A percentile compares a stretch with the other conserved stretches of the same genome.
These are phyloP conservation scores for Rhea americana DNA, from an alignment of 2,113 vertebrate genomes.

Conservation along the genomic window DNA sequence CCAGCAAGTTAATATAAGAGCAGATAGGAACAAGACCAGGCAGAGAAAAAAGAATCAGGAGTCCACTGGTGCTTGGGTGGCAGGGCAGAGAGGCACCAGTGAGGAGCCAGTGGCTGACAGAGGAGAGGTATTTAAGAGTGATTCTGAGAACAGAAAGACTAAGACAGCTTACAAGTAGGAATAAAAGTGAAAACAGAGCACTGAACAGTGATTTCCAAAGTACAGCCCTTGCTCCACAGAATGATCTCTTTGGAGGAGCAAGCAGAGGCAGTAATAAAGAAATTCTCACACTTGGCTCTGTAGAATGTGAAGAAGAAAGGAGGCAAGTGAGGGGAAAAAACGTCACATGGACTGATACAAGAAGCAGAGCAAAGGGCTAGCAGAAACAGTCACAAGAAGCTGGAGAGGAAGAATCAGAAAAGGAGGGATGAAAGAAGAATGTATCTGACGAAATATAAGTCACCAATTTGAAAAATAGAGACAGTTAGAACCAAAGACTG, in stretches of 20 bases:
- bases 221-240: constrained; percentile 35
- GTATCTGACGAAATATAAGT: background rate
- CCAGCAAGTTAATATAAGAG: constrained; percentile 12
- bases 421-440: background rate
- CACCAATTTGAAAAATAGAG: background rate
- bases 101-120: constrained; percentile 29
- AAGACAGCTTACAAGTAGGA: constrained; percentile 41
- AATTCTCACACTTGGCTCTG: constrained; percentile 30
- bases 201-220: constrained; percentile 32
- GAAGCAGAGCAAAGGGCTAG: constrained; percentile 19
- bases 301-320: constrained; percentile 34
- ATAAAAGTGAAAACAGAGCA: background rate
- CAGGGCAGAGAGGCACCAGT: constrained; percentile 4
- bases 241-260: constrained; percentile 27
- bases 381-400: constrained; percentile 1
- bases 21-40: constrained; percentile 23
- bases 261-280: constrained; percentile 14
- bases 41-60: constrained; percentile 6
- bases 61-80: constrained; percentile 1
- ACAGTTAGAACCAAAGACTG: background rate
- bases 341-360: background rate
- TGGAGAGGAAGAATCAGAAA: constrained; percentile 5
- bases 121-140: constrained; percentile 41
- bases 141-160: constrained; percentile 54
- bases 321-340: background rate